Base-by-base conservation (phyloP, 53 echinoderm and acorn worm species). In the Arbacia lixula region DNA sequence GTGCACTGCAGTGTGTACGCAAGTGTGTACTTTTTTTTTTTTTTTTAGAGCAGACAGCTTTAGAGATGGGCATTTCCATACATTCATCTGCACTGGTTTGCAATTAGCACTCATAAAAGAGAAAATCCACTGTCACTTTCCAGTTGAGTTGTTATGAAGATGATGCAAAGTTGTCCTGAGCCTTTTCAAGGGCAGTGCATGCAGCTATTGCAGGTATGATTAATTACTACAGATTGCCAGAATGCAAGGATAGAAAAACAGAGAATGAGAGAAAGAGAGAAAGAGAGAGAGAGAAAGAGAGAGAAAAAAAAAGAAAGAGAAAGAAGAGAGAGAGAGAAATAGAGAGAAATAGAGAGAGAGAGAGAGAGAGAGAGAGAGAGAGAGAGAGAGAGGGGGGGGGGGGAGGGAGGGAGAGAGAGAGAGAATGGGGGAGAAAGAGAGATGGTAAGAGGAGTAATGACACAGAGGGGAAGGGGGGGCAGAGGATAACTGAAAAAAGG, bases 321-420 rank as follows among this genome's bases (percentile, higher is more conserved):
- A 29, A 35, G 14, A 20, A 63, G 63, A 63, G 32, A 27, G 31
- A 5, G 75, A 52, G 31, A 3, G 51, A 52, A 33, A 17, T 27
- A 1, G 52, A 16, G 33, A 53, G 3, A 33, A 30, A 28, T 1
- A 31, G 52, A 25, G 52, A 11, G 60, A 34, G 3, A 56, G 61
- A 36, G 38, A 56, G 35, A 33, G 38, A 35, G 32, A 12, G 80
- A 57, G 56, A 60, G 22, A 56, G 60, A 33, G 61, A 60, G 80
- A 33, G 80, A 33, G 66, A 62, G 83, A 39, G 50, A 60, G 49
- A 16, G 42, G 37, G 38, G 1, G 62, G 36, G 39, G 25, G 39
- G 3, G 27, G 0, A 35, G 60, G 35, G 24, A 33, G n/a, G 30
- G 19, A 33, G 60, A 60, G 22, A 36, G 80, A 20, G 31, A 17